These are phyloP conservation scores for Pseudonaja textilis DNA, from an alignment of 2,113 vertebrate species.

Conservation along the genomic window DNA sequence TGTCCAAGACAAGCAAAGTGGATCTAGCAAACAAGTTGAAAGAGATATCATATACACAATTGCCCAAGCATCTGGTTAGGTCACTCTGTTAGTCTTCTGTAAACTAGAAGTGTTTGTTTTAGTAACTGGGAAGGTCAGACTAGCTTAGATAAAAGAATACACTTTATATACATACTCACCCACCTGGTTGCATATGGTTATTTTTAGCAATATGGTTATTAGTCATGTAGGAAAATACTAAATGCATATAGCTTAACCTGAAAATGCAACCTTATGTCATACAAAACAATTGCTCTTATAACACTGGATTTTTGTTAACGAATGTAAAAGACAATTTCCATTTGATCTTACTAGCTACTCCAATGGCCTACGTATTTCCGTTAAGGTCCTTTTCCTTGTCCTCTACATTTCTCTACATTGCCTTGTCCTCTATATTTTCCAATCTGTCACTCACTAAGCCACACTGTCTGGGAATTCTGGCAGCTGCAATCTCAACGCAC, in stretches of 20 bases:
- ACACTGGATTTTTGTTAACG: background rate
- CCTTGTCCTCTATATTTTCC: background rate
- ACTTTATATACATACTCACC: background rate
- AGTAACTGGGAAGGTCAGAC: background rate
- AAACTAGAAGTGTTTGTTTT: background rate
- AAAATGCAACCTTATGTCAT: background rate
- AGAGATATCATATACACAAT: background rate
- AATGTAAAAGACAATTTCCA: background rate
- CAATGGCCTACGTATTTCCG: background rate
- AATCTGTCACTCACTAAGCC: background rate
- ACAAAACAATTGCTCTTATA: background rate
- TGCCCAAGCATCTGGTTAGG: background rate
- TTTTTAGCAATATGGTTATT: background rate
- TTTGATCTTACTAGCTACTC: background rate
- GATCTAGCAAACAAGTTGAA: background rate
- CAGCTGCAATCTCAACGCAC: background rate
- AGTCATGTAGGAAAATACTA: background rate
- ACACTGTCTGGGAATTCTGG: background rate
- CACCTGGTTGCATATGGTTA: background rate
- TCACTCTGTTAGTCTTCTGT: background rate
- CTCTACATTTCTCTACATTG: background rate
- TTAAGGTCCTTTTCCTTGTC: background rate
- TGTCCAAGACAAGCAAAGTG: constrained; percentile 2
- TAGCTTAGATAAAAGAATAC: background rate
- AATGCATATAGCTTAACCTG: background rate